Evolutionary conservation across 2,797 vertebrate genomes (phyloP), one percentile per base, ranked within the genome.

Genomic region (Benthosema pterotum): DNA sequence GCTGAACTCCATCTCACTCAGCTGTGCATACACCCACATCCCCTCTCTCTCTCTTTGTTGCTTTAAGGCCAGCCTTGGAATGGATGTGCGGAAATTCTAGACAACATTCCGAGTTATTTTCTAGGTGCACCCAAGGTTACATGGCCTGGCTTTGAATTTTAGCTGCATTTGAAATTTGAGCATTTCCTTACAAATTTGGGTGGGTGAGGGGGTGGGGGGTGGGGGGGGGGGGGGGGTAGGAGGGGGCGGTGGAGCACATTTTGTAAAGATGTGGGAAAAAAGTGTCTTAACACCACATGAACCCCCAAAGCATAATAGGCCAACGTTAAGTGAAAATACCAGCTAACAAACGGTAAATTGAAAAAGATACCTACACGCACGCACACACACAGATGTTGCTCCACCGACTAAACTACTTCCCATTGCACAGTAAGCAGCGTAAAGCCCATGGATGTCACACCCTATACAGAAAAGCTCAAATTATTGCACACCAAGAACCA

Each of bases 1-100:
- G 83, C 74, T 87, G 84, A 91, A 89, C 85, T 89, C 83, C 85
- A 82, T 86, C 75, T 85, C 71, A 65, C 69, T 75, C 72, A 74
- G 71, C 32, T 38, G 79, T 57, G 57, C 69, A 74, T 67, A 67
- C 69, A 84, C 63, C 71, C 70, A 83, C 69, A 80, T 78, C 81
- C 71, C 25, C 71, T 60, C 63, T 71, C 74, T 70, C 71, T 71
- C 69, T 66, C 78, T 80, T 86, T 86, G 77, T 86, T 84, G 77
- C 75, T 79, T 71, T 78, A 77, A 81, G 68, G 69, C 67, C 75
- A 88, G 81, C 78, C 83, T 88, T 85, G 82, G 72, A 85, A 80
- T 25, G 63, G 74, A 86, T 75, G 71, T 78, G 67, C 42, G 81
- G 65, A 74, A 82, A 87, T 74, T 73, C 76, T 75, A 68, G 55